Conservation (phyloP, 2,113 vertebrate genomes). For the Otocyon megalotis region DNA sequence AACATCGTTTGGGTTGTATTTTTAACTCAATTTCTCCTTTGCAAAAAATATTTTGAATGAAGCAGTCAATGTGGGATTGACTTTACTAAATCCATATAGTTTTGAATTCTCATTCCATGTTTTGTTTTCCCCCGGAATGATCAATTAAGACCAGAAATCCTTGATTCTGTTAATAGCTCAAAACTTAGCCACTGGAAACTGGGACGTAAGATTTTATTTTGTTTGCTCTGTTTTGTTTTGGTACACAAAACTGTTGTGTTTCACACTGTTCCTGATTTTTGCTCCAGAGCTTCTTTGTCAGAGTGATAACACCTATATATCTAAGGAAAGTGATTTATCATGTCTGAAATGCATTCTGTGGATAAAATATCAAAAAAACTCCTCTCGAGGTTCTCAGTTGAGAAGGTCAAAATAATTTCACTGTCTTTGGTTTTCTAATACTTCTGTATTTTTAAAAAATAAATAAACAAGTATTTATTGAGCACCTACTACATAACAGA, state of each 20-base stretch:
- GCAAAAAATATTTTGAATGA: neutral
- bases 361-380: neutral
- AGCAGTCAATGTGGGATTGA: neutral
- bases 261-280: neutral
- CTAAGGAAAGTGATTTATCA: neutral
- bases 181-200: neutral
- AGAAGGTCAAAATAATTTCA: neutral
- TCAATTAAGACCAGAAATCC: neutral
- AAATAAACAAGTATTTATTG: neutral
- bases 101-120: neutral
- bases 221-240: neutral
- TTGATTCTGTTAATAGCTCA: neutral
- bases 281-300: neutral
- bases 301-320: accelerated
- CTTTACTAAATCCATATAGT: neutral
- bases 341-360: neutral
- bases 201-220: neutral
- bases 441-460: neutral
- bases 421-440: neutral
- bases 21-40: neutral
- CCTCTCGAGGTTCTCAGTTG: neutral
- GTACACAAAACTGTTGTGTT: neutral
- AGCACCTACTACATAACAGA: neutral
- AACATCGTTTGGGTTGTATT: neutral
- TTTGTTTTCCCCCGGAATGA: neutral